Percentiles rank a stretch among this genome's conserved stretches.
phyloP scores from a whole-genome alignment of 2,888 invertebrate species.

The Yponomeuta cagnagella region DNA sequence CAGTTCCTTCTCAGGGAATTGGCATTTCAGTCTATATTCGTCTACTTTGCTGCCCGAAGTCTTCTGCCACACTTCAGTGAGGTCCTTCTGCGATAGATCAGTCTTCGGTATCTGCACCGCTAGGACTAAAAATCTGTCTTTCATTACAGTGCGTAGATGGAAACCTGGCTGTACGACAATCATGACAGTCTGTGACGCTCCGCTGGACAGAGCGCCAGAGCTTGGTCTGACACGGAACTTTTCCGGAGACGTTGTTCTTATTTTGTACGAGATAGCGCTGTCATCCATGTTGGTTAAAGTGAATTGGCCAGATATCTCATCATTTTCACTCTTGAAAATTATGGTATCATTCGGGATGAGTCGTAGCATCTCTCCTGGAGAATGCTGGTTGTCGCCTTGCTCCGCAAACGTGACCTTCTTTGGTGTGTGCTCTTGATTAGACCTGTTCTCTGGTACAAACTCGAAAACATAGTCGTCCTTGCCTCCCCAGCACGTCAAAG shows the following conservation, averaged over 20 bases:
- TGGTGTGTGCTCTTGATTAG: conserved; percentile 49
- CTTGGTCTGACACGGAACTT: conserved; percentile 96
- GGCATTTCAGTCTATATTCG: conserved; percentile 83
- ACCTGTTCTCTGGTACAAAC: conserved; percentile 79
- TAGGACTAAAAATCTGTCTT: conserved; percentile 94
- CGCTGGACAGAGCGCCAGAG: conserved; percentile 82
- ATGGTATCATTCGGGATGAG: conserved; percentile 83
- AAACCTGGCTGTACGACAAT: conserved; percentile 86
- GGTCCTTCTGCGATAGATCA: conserved; percentile 75
- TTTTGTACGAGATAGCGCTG: conserved; percentile 76
- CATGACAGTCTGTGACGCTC: conserved; percentile 78
- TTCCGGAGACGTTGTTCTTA: conserved; percentile 96
- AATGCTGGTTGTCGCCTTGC: conserved; percentile 52
- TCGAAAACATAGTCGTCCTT: conserved; percentile 82
- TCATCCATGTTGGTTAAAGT: conserved; percentile 82
- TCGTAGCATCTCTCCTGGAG: conserved; percentile 74
- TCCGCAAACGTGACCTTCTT: conserved; percentile 62
- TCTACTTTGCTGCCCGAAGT: conserved; percentile 77
- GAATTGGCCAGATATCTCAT: conserved; percentile 80
- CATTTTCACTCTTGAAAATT: conserved; percentile 79
- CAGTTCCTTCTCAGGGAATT: conserved; percentile 67
- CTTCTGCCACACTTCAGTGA: conserved; percentile 84
- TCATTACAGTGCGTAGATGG: conserved; percentile 78
- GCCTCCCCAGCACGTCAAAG: conserved; percentile 88
- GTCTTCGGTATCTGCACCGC: conserved; percentile 80